Percentiles rank a stretch among this genome's conserved stretches.
Evolutionary conservation across 2,113 vertebrate genomes (phyloP).

Genomic region (Spermophilus dauricus): DNA sequence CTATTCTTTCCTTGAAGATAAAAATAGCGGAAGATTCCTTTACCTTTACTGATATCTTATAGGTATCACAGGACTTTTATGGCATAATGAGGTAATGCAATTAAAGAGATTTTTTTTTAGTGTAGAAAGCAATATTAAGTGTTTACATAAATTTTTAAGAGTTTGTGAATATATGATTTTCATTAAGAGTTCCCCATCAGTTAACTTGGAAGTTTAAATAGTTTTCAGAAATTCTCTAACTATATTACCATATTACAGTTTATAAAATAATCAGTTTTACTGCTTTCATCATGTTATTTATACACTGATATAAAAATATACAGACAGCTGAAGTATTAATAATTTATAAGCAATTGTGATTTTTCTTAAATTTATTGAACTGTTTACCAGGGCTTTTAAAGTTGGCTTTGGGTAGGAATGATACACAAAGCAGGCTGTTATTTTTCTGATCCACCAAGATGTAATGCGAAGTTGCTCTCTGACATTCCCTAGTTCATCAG

Average conservation of each 20-base stretch:
- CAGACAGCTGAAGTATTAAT: constrained; percentile 45
- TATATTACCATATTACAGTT: constrained; percentile 50
- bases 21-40: no score
- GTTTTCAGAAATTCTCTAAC: constrained; percentile 37
- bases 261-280: constrained; percentile 70
- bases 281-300: constrained; percentile 52
- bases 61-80: background rate
- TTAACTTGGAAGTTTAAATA: constrained; percentile 66
- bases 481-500: background rate
- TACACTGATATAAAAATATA: constrained; percentile 50
- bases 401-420: background rate
- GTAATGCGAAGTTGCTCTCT: background rate
- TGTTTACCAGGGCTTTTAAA: constrained; percentile 54
- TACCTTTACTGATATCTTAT: no score
- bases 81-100: background rate
- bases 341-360: constrained; percentile 60
- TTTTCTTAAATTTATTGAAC: constrained; percentile 65
- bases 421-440: background rate
- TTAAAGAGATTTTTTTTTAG: background rate
- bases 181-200: background rate
- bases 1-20: background rate
- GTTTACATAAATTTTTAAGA: constrained; percentile 54
- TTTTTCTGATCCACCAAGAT: background rate
- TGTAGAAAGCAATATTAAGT: constrained; percentile 44
- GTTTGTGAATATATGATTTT: constrained; percentile 53